phyloP scores from a whole-genome alignment of 2,797 vertebrate species.

The Phoeniculus purpureus region DNA sequence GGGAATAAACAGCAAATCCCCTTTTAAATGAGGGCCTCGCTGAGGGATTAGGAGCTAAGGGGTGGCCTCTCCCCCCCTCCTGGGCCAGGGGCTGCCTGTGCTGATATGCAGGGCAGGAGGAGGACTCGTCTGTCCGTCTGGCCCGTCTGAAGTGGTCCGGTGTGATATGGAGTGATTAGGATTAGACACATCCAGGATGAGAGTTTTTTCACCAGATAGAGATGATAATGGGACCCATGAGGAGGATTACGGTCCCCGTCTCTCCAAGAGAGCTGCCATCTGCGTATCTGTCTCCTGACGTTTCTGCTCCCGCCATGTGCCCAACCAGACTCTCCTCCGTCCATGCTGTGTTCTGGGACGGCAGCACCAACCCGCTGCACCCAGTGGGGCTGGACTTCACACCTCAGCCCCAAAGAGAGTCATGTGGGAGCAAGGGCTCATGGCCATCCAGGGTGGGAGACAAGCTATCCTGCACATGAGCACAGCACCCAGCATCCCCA shows the following conservation, averaged over 20 bases:
- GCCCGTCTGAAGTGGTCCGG: slow-evolving; percentile 52
- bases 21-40: slow-evolving; percentile 52
- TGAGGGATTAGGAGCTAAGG: slow-evolving; percentile 29
- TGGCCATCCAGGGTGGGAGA: accelerated
- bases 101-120: slow-evolving; percentile 36
- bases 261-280: slow-evolving; percentile 46
- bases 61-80: not conserved
- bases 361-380: not conserved
- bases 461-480: accelerated
- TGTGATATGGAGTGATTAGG: slow-evolving; percentile 49
- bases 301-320: accelerated
- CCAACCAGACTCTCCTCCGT: not conserved
- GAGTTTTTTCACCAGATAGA: slow-evolving; percentile 58
- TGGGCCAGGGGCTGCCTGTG: not conserved
- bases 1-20: slow-evolving; percentile 64
- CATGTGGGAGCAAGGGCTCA: accelerated
- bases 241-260: slow-evolving; percentile 29
- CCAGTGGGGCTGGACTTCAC: accelerated
- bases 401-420: accelerated
- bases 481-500: not conserved
- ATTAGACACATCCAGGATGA: slow-evolving; percentile 65
- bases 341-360: accelerated
- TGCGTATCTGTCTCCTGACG: not conserved
- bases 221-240: slow-evolving; percentile 62
- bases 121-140: slow-evolving; percentile 39